Evolutionary conservation across 2,113 vertebrate genomes (phyloP).

Genomic region (Lasiurus borealis): DNA sequence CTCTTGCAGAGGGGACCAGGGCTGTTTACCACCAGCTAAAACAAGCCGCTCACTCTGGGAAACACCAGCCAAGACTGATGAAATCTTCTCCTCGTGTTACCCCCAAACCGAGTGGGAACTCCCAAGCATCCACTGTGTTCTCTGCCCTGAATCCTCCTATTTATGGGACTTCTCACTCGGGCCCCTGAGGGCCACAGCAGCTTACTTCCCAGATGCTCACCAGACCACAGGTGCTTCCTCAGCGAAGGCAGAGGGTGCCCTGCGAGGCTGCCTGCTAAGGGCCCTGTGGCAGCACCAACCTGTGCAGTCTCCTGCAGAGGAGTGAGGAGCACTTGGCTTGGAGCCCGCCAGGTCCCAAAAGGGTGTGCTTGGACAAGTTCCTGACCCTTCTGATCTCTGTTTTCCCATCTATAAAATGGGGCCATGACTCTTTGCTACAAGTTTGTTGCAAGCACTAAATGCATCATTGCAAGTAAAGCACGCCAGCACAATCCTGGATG

Average conservation of each 20-base stretch:
- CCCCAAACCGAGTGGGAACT: not conserved
- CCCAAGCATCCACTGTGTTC: too few species aligned
- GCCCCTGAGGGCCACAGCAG: not conserved
- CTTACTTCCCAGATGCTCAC: not conserved
- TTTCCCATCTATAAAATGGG: not conserved
- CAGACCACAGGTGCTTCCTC: not conserved
- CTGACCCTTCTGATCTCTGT: not conserved
- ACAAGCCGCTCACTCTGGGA: not conserved
- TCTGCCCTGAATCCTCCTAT: not conserved
- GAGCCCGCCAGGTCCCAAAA: not conserved
- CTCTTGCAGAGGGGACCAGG: not conserved
- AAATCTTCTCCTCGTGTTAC: not conserved
- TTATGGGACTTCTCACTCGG: not conserved
- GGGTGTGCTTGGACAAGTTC: not conserved
- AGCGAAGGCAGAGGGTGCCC: not conserved
- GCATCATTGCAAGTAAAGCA: fast-evolving
- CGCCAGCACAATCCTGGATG: not conserved
- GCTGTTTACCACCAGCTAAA: not conserved
- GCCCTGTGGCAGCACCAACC: too few species aligned
- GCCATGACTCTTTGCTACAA: not conserved
- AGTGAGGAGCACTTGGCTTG: not conserved
- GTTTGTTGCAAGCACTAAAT: not conserved
- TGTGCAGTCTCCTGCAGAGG: not conserved
- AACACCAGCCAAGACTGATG: not conserved
- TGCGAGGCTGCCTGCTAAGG: not conserved